phyloP scores from a whole-genome alignment of 2,113 vertebrate genomes.

The Scomber scombrus region DNA sequence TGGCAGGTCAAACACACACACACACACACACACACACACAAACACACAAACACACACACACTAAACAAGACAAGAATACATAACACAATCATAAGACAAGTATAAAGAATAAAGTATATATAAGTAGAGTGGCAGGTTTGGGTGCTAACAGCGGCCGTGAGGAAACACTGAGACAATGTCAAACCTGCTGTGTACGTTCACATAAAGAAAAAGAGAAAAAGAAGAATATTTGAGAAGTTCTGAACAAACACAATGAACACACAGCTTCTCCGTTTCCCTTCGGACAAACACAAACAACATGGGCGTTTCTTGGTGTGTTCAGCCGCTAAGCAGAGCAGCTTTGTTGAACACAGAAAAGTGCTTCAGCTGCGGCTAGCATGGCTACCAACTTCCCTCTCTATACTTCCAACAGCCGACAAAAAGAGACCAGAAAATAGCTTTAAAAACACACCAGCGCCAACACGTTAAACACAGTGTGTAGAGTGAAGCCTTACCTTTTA shows the following conservation, averaged over 20 bases:
- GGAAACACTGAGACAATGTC: slow-evolving; percentile 3
- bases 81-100: too few relatives aligned
- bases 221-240: accelerated
- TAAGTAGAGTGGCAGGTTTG: not conserved
- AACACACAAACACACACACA: too few relatives aligned
- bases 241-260: not conserved
- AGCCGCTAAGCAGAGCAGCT: slow-evolving; percentile 50
- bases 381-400: slow-evolving; percentile 47
- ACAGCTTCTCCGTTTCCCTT: not conserved
- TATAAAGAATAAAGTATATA: too few relatives aligned
- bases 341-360: slow-evolving; percentile 36
- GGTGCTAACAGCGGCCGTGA: not conserved
- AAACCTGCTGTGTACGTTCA: not conserved
- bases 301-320: slow-evolving; percentile 80
- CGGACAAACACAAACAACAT: slow-evolving; percentile 72
- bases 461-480: accelerated
- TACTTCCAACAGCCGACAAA: not conserved
- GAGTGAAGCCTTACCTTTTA: slow-evolving; percentile 87
- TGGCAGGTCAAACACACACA: too few relatives aligned
- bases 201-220: not conserved
- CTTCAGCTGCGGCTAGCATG: slow-evolving; percentile 48
- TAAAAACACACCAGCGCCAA: not conserved
- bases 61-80: too few relatives aligned
- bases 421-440: not conserved
- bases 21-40: too few relatives aligned